These are phyloP conservation scores for Grantiella picta DNA, from an alignment of 2,113 vertebrate species.

Conservation along the genomic window DNA sequence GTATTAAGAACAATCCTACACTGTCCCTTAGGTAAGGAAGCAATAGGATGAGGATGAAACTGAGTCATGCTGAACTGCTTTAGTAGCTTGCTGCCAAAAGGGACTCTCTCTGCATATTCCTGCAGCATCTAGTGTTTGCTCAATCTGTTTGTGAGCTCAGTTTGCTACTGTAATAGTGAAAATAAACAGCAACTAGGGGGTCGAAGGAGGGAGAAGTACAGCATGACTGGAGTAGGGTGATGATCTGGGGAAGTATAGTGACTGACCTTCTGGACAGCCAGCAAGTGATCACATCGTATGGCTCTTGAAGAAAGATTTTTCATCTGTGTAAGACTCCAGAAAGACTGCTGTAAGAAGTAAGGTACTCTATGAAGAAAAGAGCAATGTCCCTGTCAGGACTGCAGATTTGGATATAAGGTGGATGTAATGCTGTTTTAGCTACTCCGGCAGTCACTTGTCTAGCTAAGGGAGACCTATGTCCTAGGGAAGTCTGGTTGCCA, in stretches of 20 bases:
- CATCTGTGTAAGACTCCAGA: not conserved
- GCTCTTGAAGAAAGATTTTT: not conserved
- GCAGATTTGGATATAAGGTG: not conserved
- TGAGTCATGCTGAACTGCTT: not conserved
- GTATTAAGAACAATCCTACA: not conserved
- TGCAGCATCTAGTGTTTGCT: not conserved
- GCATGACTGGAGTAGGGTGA: not conserved
- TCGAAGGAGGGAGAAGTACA: not conserved
- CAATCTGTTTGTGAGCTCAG: not conserved
- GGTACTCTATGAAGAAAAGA: not conserved
- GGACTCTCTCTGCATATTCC: not conserved
- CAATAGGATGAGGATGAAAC: not conserved
- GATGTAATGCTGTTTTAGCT: not conserved
- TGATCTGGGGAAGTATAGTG: not conserved
- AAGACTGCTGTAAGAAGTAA: not conserved
- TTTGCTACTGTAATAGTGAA: not conserved
- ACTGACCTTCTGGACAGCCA: not conserved
- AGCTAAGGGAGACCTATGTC: not conserved
- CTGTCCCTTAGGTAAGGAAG: not conserved
- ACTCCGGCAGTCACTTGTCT: not conserved
- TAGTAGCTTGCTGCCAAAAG: not conserved
- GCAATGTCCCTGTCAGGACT: not conserved
- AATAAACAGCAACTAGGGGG: not conserved
- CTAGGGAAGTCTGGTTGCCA: not conserved
- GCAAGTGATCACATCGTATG: not conserved